These are phyloP conservation scores for Galaxias olidus DNA, from an alignment of 2,797 vertebrate genomes.

Conservation along the genomic window DNA sequence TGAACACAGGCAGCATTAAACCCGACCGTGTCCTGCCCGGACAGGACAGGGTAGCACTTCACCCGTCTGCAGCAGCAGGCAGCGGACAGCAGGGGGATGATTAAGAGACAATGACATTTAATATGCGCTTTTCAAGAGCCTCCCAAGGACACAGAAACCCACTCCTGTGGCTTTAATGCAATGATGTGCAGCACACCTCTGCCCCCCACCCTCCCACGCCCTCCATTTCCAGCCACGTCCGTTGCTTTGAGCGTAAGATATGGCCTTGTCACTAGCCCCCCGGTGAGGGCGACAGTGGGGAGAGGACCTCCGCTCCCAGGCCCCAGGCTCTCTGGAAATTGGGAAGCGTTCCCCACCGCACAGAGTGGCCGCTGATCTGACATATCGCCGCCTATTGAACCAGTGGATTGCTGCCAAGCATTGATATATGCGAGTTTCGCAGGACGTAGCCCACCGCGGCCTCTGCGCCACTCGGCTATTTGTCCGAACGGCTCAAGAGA, in stretches of 20 bases:
- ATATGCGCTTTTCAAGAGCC: conserved; percentile 38
- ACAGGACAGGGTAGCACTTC: conserved; percentile 41
- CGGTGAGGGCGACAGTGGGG: conserved; percentile 22
- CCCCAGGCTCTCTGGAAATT: conserved; percentile 37
- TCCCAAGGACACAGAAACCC: conserved; percentile 46
- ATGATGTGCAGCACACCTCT: conserved; percentile 37
- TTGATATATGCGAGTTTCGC: conserved; percentile 31
- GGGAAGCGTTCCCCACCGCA: conserved; percentile 44
- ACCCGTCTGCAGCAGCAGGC: conserved; percentile 32
- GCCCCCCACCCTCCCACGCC: conserved; percentile 17
- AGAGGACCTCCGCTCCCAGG: conserved; percentile 42
- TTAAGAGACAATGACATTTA: conserved; percentile 45
- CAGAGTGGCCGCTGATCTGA: conserved; percentile 43
- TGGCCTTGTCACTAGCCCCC: conserved; percentile 51
- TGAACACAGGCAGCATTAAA: conserved; percentile 26
- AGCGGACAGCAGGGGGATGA: conserved; percentile 25
- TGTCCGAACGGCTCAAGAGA: conserved; percentile 3
- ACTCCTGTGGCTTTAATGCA: conserved; percentile 32
- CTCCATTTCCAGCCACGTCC: conserved; percentile 23
- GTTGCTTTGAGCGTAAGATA: conserved; percentile 49
- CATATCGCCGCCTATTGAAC: conserved; percentile 31
- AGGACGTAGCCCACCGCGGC: conserved; percentile 12
- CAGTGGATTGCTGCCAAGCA: conserved; percentile 18
- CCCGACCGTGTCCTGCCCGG: conserved; percentile 26
- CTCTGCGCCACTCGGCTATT: conserved; percentile 20